Percentiles rank a stretch among this genome's conserved stretches.
Conservation (phyloP, 2,888 invertebrate genomes). For the Cantharis lateralis region DNA sequence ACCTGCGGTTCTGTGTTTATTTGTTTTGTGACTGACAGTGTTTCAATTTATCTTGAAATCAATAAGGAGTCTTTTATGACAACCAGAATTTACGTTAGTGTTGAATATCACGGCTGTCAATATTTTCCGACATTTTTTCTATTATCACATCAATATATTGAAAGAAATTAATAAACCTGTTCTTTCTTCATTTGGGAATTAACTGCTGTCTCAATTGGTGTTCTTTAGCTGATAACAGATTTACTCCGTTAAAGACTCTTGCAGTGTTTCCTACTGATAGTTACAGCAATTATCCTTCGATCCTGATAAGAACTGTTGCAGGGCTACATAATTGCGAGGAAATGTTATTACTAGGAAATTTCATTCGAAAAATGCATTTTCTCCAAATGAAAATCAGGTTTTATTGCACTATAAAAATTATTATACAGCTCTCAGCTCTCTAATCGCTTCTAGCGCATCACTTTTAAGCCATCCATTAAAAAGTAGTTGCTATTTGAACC, state of each 20-base stretch:
- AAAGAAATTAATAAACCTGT: too few relatives aligned
- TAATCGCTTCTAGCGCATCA: neutral
- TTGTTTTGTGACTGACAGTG: neutral
- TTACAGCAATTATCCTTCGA: neutral
- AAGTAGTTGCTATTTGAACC: neutral
- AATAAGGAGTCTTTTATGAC: neutral
- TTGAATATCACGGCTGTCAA: neutral
- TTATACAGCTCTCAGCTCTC: neutral
- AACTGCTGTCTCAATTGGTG: too few relatives aligned
- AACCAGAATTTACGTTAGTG: neutral
- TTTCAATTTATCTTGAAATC: neutral
- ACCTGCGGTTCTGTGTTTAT: neutral
- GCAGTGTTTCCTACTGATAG: neutral
- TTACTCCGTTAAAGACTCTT: neutral
- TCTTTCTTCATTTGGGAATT: too few relatives aligned
- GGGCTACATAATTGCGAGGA: neutral
- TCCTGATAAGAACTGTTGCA: neutral
- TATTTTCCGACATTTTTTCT: neutral
- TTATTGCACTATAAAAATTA: neutral
- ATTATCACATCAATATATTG: neutral
- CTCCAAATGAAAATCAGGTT: neutral
- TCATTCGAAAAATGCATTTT: neutral
- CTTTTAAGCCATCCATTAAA: neutral
- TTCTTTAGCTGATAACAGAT: neutral
- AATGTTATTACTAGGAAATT: neutral